Evolutionary conservation across 2,888 invertebrate genomes (phyloP), one percentile per base, ranked within the genome.

Genomic region (Meiosimyza decipiens): DNA sequence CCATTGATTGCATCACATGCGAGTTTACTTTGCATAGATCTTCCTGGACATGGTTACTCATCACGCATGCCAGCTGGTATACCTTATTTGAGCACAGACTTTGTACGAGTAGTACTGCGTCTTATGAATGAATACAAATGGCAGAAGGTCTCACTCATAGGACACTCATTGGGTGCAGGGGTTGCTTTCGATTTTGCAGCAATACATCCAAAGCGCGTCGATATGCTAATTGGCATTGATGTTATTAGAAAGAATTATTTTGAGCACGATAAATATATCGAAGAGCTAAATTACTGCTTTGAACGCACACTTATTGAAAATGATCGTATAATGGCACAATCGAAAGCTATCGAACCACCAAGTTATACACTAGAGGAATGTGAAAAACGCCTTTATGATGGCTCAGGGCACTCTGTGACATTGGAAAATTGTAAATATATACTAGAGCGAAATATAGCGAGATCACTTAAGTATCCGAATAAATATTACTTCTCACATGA

Each of bases 1-100:
- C 92, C 92, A 0, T 82, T 91, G 74, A 82, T 94, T 71, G 87
- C 88, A 47, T 80, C 87, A 60, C 83, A 88, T 71, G 80, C 88
- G 16, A 87, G 90, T 40, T 86, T 90, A 71, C 82, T 94, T 13
- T 91, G 93, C 6, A 87, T 93, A 47, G 93, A 93, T 84, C 87
- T 91, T 60, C 92, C 92, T 16, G 93, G 94, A 1, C 93, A 94
- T 84, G 94, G 94, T 2, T 82, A 88, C 15, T 94, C 94, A 0
- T 91, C 91, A 0, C 91, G 91, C 85, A 84, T 91, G 74, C 93
- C 93, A 2, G 83, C 87, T 76, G 93, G 94, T 28, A 84, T 88
- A 57, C 73, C 81, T 9, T 87, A 87, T 76, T 79, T 88, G 71
- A 84, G 83, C 51, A 77, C 85, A 13, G 85, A 87, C 74, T 88